Conservation (phyloP, 2,113 vertebrate species). For the Turdus rufiventris region DNA sequence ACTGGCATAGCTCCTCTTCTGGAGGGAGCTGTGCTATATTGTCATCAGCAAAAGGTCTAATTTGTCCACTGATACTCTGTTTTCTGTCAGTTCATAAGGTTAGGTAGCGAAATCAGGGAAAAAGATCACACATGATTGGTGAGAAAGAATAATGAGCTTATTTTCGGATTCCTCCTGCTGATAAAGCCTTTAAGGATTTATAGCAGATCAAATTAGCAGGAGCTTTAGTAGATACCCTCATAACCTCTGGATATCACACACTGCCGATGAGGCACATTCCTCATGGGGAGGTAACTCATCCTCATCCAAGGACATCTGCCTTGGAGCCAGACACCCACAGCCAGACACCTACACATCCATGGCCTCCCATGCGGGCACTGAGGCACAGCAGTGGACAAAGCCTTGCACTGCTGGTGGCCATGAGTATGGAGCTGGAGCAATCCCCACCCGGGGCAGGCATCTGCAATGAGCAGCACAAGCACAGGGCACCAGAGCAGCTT, state of each 20-base stretch:
- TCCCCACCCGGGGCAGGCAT: fast-evolving
- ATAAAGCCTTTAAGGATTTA: background rate
- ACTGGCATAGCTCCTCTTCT: background rate
- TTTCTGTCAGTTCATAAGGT: background rate
- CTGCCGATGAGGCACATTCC: background rate
- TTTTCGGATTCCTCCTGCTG: background rate
- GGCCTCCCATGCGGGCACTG: background rate
- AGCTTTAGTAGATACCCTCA: background rate
- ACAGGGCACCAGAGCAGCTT: fast-evolving
- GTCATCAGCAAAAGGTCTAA: background rate
- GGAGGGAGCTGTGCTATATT: background rate
- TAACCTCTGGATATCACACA: background rate
- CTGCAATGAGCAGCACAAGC: fast-evolving
- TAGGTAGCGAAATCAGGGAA: background rate
- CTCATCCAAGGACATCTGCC: background rate
- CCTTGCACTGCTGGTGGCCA: fast-evolving
- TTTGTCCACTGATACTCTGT: background rate
- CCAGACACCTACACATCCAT: background rate
- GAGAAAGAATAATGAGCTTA: background rate
- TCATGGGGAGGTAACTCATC: background rate
- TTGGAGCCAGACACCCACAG: background rate
- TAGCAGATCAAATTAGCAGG: background rate
- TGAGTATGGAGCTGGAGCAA: background rate
- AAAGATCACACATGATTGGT: background rate
- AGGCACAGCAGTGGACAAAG: background rate